Evolutionary conservation across 1,140 invertebrate genomes (phyloP), one percentile per base, ranked within the genome.

Genomic region (Antheraea mylitta): DNA sequence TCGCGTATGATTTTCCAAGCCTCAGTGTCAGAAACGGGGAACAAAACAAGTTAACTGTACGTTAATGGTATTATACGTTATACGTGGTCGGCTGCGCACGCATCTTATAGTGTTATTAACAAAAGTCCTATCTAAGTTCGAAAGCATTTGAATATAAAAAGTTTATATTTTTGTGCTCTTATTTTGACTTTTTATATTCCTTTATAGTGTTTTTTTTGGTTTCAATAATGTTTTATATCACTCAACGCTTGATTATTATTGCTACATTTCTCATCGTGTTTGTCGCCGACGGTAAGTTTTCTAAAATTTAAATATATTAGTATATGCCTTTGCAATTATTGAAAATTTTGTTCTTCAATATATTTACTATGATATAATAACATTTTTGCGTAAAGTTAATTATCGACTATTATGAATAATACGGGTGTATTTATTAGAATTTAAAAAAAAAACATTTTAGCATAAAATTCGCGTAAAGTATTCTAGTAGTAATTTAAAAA

Each of bases 1-100:
- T 79, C 67, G 77, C 77, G 82, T 80, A 76, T 80, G 79, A 81
- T 87, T 86, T 65, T 87, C 71, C 72, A 72, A 82, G 79, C 76
- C 22, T 76, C 64, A 75, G 74, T 71, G 79, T 79, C 81, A 78
- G 64, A 75, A 75, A 75, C 78, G 75, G 78, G 78, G 64, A 53
- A 53, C 45, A 53, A 53, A 53, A 53, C 76, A 78, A 73, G 68
- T 73, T 80, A 53, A 53, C 11, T 53, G 11, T 53, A 16, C 45
- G 45, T 53, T 53, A 53, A 53, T 53, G 45, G 4, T 53, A 53
- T 53, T 53, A n/a, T 53, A 85, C 78, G 81, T 80, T 82, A 86
- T 81, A 82, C 83, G 79, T 68, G 80, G 76, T 73, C 80, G 72
- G 72, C 76, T 75, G 76, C 78, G 78, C 72, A 74, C 76, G 82